Conservation (phyloP, 2,113 vertebrate species). For the Sphyrna mokarran region DNA sequence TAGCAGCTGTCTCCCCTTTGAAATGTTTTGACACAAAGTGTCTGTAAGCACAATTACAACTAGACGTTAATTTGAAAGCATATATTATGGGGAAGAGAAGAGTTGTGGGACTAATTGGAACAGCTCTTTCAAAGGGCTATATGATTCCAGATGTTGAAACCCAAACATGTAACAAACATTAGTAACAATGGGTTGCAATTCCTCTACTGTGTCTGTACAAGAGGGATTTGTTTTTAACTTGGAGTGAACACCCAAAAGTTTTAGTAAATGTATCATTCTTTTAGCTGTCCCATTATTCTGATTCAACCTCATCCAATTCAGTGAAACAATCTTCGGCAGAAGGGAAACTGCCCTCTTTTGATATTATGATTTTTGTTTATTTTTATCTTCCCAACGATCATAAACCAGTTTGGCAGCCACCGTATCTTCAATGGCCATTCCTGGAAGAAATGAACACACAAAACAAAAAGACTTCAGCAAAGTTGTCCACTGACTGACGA, state of each 20-base stretch:
- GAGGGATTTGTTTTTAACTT: slow-evolving; percentile 48
- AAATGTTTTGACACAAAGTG: background rate
- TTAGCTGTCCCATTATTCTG: background rate
- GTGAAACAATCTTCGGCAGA: slow-evolving; percentile 41
- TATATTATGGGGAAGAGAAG: background rate
- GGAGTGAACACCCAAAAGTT: no score
- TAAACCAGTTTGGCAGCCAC: slow-evolving; percentile 82
- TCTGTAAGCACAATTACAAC: background rate
- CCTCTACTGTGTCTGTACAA: background rate
- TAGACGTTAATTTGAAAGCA: background rate
- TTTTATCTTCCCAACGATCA: slow-evolving; percentile 67
- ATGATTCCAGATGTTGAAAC: background rate
- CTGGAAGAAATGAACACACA: slow-evolving; percentile 51
- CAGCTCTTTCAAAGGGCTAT: background rate
- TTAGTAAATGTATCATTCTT: slow-evolving; percentile 53
- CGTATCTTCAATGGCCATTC: slow-evolving; percentile 85
- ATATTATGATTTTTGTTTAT: slow-evolving; percentile 44
- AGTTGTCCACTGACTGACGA: background rate
- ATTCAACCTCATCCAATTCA: background rate
- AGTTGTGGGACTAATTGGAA: background rate
- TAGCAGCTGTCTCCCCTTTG: background rate
- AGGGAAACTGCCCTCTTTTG: slow-evolving; percentile 42
- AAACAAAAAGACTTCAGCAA: background rate
- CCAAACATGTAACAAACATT: background rate
- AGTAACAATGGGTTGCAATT: background rate